These are phyloP conservation scores for Mormoops blainvillei DNA, from an alignment of 2,113 vertebrate species.

Conservation along the genomic window DNA sequence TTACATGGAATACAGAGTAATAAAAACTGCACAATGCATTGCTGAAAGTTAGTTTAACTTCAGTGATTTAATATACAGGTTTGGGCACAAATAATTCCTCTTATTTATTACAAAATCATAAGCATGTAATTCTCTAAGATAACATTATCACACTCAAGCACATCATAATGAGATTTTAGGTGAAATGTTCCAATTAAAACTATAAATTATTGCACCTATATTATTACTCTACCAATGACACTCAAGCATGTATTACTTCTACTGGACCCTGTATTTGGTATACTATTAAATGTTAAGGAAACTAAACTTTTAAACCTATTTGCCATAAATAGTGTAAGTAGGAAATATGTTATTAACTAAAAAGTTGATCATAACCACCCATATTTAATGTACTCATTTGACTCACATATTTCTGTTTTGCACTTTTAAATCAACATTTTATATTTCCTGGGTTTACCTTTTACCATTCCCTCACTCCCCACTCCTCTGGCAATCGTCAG, in stretches of 20 bases:
- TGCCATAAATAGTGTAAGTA: background rate
- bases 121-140: too few relatives aligned
- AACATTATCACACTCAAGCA: too few relatives aligned
- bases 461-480: background rate
- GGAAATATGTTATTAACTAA: background rate
- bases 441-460: background rate
- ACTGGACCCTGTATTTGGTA: background rate
- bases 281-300: background rate
- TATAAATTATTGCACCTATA: too few relatives aligned
- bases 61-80: background rate
- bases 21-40: background rate
- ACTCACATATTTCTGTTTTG: background rate
- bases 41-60: background rate
- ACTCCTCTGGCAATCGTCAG: background rate
- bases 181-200: too few relatives aligned
- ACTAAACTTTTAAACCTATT: background rate
- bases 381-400: background rate
- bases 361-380: background rate
- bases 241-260: too few relatives aligned
- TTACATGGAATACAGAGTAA: background rate
- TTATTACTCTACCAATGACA: too few relatives aligned
- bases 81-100: too few relatives aligned
- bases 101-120: too few relatives aligned
- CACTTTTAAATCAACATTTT: background rate
- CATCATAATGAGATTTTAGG: too few relatives aligned